Evolutionary conservation across 2,113 vertebrate genomes (phyloP).

Genomic region (Camelus bactrianus): DNA sequence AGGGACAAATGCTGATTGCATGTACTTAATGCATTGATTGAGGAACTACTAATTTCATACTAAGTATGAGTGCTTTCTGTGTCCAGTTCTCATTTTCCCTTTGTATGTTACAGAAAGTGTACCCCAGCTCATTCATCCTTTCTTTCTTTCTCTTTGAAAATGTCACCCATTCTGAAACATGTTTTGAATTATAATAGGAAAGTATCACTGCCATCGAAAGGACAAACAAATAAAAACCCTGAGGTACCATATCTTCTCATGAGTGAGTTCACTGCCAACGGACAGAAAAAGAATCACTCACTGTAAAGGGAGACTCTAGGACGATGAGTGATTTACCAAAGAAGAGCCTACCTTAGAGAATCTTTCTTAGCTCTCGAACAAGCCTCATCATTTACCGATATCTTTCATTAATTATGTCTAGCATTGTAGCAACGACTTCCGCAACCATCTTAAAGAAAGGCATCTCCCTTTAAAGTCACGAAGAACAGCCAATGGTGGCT

Average conservation of each 20-base stretch:
- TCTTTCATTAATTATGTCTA: not conserved
- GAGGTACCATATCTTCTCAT: not conserved
- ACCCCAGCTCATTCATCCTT: not conserved
- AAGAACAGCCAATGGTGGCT: not conserved
- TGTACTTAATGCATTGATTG: not conserved
- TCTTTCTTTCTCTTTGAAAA: constrained; percentile 13
- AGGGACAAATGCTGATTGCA: not conserved
- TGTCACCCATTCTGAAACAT: not conserved
- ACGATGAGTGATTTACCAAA: not conserved
- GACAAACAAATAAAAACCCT: constrained; percentile 42
- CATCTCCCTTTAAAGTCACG: constrained; percentile 8
- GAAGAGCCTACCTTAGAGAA: not conserved
- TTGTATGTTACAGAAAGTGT: not conserved
- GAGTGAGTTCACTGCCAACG: not conserved
- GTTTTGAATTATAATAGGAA: constrained; percentile 41
- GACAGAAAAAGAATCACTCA: not conserved
- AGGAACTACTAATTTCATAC: not conserved
- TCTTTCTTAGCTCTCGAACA: not conserved
- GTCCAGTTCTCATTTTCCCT: not conserved
- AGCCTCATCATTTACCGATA: not conserved
- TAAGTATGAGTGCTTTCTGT: not conserved
- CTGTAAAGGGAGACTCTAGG: not conserved
- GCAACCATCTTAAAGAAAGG: not conserved
- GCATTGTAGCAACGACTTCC: not conserved
- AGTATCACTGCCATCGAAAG: not conserved